Evolutionary conservation across 2,113 vertebrate genomes (phyloP), one percentile per base, ranked within the genome.

Genomic region (Brachyhypopomus gauderio): DNA sequence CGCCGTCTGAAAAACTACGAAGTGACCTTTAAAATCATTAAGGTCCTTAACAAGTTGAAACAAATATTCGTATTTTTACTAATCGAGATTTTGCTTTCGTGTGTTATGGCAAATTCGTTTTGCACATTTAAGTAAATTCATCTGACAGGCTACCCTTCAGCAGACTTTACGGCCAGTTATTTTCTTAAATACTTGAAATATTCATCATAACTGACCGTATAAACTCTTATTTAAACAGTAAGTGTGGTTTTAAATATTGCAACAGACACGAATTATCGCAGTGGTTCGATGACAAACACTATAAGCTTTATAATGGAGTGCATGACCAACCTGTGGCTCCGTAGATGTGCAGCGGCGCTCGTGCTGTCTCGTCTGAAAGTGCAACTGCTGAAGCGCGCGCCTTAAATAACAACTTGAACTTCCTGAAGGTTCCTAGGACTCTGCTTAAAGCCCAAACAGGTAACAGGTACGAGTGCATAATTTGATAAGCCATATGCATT

Each of bases 381-480:
- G 14, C 41, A 67, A 73, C 17, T 19, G 66, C 66, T 34, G 36
- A 60, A 82, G 71, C 74, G 52, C 41, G 55, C 66, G 64, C 66
- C 74, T 82, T 82, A 82, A 82, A 82, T 82, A 82, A 41, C 25
- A 67, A 48, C 7, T 7, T 62, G 45, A 76, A 82, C 80, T 82
- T 82, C 80, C 80, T 82, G 74, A 76, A 77, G 64, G 66, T 69
- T 63, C 63, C 20, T 38, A 70, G 66, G 3, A 22, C 66, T 38
- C 66, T 38, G 34, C 20, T 70, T n/a, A 70, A 4, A 70, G 66
- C 36, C 66, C 12, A 38, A 12, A 22, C 66, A 70, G 2, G 5
- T 4, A 9, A 41, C 66, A 70, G 66, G 66, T 70, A 36, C 34
- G 8, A 4, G 30, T 69, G 19, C 5, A n/a, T 52, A 52, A 52